phyloP scores from a whole-genome alignment of 2,113 vertebrate genomes.

The Siphamia tubifer region DNA sequence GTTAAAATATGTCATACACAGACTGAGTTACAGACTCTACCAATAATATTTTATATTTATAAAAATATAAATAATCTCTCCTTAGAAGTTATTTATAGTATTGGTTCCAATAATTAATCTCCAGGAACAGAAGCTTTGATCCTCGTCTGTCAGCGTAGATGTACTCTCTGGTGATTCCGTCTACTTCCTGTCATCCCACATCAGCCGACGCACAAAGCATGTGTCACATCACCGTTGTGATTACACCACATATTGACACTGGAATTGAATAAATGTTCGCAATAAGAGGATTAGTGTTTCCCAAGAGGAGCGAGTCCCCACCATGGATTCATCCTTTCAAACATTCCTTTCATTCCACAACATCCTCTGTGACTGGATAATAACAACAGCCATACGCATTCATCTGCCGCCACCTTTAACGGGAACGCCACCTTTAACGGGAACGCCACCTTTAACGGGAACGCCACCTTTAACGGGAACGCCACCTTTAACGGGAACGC shows the following conservation, averaged over 20 bases:
- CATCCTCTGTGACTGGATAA: conserved; percentile 51
- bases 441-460: too few species aligned
- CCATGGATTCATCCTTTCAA: conserved; percentile 54
- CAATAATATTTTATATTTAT: too few species aligned
- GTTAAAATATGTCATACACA: too few species aligned
- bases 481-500: too few species aligned
- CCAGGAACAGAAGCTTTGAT: conserved; percentile 56
- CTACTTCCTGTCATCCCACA: conserved; percentile 63
- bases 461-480: too few species aligned
- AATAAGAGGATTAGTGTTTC: conserved; percentile 77
- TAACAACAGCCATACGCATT: conserved; percentile 32
- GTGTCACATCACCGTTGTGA: conserved; percentile 64
- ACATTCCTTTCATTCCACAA: conserved; percentile 41
- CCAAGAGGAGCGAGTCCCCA: conserved; percentile 45
- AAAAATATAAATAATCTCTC: background rate
- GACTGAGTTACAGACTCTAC: too few species aligned
- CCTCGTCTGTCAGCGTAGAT: conserved; percentile 57
- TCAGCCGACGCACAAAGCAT: conserved; percentile 59
- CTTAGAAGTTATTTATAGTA: conserved; percentile 45
- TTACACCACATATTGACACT: conserved; percentile 69
- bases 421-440: conserved; percentile 1
- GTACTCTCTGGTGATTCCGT: conserved; percentile 66
- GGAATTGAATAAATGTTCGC: conserved; percentile 72
- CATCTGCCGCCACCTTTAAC: conserved; percentile 44
- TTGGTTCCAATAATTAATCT: conserved; percentile 55